These are phyloP conservation scores for Buathra laborator DNA, from an alignment of 2,888 invertebrate genomes.

Conservation along the genomic window DNA sequence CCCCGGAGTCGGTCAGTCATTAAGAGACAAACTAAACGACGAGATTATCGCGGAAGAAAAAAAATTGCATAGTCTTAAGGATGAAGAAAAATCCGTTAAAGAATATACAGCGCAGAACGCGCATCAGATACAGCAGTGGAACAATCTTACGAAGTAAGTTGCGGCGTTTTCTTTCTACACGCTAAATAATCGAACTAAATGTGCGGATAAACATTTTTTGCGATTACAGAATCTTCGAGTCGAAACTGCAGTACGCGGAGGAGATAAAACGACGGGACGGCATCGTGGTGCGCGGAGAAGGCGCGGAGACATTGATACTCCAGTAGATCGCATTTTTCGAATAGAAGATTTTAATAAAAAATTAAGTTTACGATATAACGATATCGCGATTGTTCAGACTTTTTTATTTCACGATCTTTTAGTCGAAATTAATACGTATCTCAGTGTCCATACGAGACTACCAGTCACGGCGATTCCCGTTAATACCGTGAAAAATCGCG, in stretches of 20 bases:
- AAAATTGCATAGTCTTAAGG: conserved; percentile 87
- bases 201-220: conserved; percentile 75
- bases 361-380: not conserved
- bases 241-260: conserved; percentile 87
- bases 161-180: not conserved
- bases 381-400: not conserved
- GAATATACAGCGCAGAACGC: conserved; percentile 77
- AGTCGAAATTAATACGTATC: not conserved
- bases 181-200: not conserved
- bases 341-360: conserved; percentile 30
- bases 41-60: conserved; percentile 87
- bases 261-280: conserved; percentile 86
- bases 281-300: conserved; percentile 88
- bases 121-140: conserved; percentile 80
- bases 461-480: conserved; percentile 56
- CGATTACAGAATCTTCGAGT: conserved; percentile 86
- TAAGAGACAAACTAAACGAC: conserved; percentile 86
- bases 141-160: conserved; percentile 78
- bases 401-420: conserved; percentile 29
- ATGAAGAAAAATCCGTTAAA: conserved; percentile 87
- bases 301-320: conserved; percentile 88
- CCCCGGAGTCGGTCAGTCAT: conserved; percentile 67
- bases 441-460: conserved; percentile 46
- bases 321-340: conserved; percentile 70
- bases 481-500: conserved; percentile 21